phyloP scores from a whole-genome alignment of 1,140 invertebrate species.

The Drosophila fuyamai region DNA sequence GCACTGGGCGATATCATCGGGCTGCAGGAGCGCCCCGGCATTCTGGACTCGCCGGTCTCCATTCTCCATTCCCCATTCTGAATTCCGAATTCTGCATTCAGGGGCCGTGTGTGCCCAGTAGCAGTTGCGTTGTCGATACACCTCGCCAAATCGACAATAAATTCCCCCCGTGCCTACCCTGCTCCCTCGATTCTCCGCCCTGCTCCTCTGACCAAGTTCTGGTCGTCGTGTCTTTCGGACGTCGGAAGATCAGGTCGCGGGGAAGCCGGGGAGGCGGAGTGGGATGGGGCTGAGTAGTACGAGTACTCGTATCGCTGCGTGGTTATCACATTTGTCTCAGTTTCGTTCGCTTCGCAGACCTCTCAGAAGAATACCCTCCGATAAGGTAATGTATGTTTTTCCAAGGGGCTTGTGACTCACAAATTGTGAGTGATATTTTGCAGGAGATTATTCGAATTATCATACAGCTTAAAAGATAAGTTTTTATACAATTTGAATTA shows the following conservation, averaged over 20 bases:
- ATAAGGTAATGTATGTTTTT: background rate
- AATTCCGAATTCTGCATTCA: slow-evolving; percentile 38
- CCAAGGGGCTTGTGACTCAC: background rate
- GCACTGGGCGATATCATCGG: slow-evolving; percentile 57
- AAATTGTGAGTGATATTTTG: too few relatives aligned
- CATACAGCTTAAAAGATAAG: too few relatives aligned
- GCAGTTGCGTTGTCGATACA: slow-evolving; percentile 85
- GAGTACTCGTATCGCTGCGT: slow-evolving; percentile 74
- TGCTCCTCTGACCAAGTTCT: background rate
- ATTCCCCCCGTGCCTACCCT: slow-evolving; percentile 63
- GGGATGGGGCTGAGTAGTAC: slow-evolving; percentile 18
- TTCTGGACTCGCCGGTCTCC: slow-evolving; percentile 7
- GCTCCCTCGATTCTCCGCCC: background rate
- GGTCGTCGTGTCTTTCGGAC: slow-evolving; percentile 17
- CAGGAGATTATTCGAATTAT: too few relatives aligned
- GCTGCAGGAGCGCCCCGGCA: slow-evolving; percentile 47
- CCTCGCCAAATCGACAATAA: slow-evolving; percentile 84
- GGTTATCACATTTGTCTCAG: slow-evolving; percentile 83
- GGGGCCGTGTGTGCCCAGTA: slow-evolving; percentile 77
- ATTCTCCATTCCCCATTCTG: slow-evolving; percentile 1
- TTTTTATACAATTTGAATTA: too few relatives aligned
- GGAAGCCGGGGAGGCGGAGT: slow-evolving; percentile 42
- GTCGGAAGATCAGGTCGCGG: slow-evolving; percentile 3
- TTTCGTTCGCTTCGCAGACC: slow-evolving; percentile 45
- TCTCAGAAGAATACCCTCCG: slow-evolving; percentile 14